Evolutionary conservation across 2,113 vertebrate genomes (phyloP).

Genomic region (Albula glossodonta): DNA sequence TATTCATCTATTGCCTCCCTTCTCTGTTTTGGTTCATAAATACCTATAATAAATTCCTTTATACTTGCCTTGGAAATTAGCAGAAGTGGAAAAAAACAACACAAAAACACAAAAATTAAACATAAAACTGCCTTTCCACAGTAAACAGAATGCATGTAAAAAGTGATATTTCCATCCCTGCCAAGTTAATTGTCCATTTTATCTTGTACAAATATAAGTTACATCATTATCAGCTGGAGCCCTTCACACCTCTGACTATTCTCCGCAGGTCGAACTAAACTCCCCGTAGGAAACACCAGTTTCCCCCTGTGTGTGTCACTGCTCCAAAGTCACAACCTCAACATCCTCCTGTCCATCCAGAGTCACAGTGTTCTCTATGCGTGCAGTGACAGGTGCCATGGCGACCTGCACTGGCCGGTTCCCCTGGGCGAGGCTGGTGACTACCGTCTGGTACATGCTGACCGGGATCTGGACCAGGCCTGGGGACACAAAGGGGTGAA

Average conservation of each 20-base stretch:
- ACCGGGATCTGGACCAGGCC: slow-evolving; percentile 96
- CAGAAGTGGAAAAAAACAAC: not conserved
- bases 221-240: no score
- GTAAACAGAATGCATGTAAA: slow-evolving; percentile 19
- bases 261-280: no score
- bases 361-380: slow-evolving; percentile 92
- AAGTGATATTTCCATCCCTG: not conserved
- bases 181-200: no score
- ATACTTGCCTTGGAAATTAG: not conserved
- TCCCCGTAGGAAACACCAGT: no score
- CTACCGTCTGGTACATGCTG: slow-evolving; percentile 98
- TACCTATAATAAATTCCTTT: not conserved
- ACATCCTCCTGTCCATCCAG: slow-evolving; percentile 90
- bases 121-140: not conserved
- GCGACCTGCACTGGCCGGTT: slow-evolving; percentile 96
- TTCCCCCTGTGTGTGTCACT: slow-evolving; percentile 67
- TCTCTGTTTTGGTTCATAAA: no score
- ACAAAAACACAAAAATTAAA: no score
- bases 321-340: slow-evolving; percentile 94
- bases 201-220: no score
- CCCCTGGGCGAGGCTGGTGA: slow-evolving; percentile 94
- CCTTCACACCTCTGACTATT: no score
- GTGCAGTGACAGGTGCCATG: slow-evolving; percentile 90
- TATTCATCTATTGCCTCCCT: no score
- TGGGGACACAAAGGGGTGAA: slow-evolving; percentile 48